phyloP scores from a whole-genome alignment of 2,888 invertebrate genomes.

The Diaprepes abbreviatus region DNA sequence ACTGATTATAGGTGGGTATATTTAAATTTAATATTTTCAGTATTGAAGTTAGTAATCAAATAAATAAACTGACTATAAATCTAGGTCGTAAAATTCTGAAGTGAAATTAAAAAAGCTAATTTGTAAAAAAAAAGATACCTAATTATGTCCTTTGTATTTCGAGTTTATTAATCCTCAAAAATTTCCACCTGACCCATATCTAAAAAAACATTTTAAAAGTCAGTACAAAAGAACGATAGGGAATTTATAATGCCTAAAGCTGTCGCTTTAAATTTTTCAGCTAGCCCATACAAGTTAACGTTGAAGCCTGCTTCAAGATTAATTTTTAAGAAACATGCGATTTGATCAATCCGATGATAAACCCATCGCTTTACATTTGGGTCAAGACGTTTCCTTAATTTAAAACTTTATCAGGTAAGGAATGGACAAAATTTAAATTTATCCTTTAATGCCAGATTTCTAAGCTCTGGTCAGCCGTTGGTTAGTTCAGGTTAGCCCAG shows the following conservation, averaged over 20 bases:
- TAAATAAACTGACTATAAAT: too few species aligned
- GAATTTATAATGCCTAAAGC: conserved; percentile 17
- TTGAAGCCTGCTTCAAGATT: conserved; percentile 44
- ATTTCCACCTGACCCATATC: neutral
- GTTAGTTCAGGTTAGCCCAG: too few species aligned
- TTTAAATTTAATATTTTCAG: too few species aligned
- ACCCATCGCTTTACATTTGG: conserved; percentile 53
- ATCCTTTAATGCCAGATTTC: neutral
- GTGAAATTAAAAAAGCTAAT: neutral
- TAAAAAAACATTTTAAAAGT: neutral
- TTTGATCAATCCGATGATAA: conserved; percentile 47
- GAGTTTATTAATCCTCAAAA: conserved; percentile 1
- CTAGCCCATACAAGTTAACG: conserved; percentile 19
- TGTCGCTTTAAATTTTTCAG: conserved; percentile 29
- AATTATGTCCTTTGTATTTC: neutral
- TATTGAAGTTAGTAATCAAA: too few species aligned
- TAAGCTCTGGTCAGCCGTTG: too few species aligned
- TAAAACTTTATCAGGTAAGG: conserved; percentile 9
- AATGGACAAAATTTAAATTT: conserved; percentile 12
- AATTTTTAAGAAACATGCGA: conserved; percentile 56
- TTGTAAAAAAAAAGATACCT: neutral
- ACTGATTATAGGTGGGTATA: too few species aligned
- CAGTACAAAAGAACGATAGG: conserved; percentile 9
- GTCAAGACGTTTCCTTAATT: conserved; percentile 50
- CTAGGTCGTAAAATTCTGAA: neutral